These are phyloP conservation scores for Alethe castanea DNA, from an alignment of 2,113 vertebrate genomes.

Conservation along the genomic window DNA sequence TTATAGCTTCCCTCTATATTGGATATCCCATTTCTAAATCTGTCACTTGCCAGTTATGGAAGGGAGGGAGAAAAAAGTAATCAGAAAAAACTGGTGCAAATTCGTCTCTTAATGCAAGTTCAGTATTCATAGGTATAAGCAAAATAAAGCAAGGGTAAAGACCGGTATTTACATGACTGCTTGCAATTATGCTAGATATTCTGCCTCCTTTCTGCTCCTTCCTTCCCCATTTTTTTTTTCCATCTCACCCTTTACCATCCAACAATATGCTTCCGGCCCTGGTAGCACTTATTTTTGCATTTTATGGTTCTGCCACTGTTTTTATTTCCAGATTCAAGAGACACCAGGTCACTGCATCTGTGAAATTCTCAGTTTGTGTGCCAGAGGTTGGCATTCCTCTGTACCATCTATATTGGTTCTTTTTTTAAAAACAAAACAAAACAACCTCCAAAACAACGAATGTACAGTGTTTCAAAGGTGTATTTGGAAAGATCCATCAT, in stretches of 20 bases:
- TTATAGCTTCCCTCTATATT: neutral
- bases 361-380: neutral
- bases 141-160: neutral
- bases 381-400: rapidly evolving
- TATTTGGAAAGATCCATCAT: neutral
- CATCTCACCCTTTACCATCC: neutral
- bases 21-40: neutral
- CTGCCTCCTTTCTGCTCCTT: neutral
- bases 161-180: neutral
- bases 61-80: neutral
- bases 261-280: neutral
- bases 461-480: neutral
- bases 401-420: neutral
- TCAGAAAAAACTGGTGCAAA: neutral
- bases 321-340: neutral
- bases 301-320: neutral
- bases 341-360: neutral
- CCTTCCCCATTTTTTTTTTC: neutral
- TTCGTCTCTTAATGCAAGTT: neutral
- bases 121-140: neutral
- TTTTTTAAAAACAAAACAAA: neutral
- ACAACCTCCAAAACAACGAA: neutral
- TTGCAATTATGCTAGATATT: neutral
- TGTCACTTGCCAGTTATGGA: neutral
- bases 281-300: neutral